Evolutionary conservation across 64 coral and sea anemone genomes (phyloP).

Genomic region (Montipora cactus): DNA sequence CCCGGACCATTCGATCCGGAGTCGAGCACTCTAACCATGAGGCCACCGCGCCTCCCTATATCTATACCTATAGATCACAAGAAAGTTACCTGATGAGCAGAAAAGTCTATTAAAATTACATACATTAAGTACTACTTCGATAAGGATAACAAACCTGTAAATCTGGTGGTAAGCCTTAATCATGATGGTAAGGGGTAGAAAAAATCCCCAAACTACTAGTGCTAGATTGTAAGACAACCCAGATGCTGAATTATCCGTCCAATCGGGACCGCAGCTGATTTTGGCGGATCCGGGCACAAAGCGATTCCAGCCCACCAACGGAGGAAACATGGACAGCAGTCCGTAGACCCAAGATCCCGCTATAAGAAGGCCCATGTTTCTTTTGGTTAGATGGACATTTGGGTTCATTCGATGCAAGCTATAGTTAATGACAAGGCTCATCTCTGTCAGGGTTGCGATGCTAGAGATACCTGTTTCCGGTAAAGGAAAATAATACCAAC

Average conservation of each 20-base stretch:
- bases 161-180: constrained; percentile 55
- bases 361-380: background rate
- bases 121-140: background rate
- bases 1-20: too few relatives aligned
- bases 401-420: constrained; percentile 4
- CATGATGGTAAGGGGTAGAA: constrained; percentile 55
- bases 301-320: constrained; percentile 67
- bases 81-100: too few relatives aligned
- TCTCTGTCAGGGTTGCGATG: constrained; percentile 42
- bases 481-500: background rate
- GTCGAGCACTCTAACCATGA: too few relatives aligned
- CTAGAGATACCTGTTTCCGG: constrained; percentile 38
- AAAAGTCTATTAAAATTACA: background rate
- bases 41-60: too few relatives aligned
- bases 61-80: too few relatives aligned
- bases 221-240: constrained; percentile 56
- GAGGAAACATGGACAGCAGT: constrained; percentile 39
- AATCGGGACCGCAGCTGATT: constrained; percentile 78
- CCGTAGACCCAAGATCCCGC: constrained; percentile 54
- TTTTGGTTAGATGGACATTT: background rate
- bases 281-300: constrained; percentile 64
- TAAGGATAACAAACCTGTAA: constrained; percentile 50
- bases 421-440: constrained; percentile 42
- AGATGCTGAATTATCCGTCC: constrained; percentile 32
- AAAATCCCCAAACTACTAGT: constrained; percentile 68